Evolutionary conservation across 2,113 vertebrate species (phyloP), one percentile per base, ranked within the genome.

Genomic region (Bucco capensis): DNA sequence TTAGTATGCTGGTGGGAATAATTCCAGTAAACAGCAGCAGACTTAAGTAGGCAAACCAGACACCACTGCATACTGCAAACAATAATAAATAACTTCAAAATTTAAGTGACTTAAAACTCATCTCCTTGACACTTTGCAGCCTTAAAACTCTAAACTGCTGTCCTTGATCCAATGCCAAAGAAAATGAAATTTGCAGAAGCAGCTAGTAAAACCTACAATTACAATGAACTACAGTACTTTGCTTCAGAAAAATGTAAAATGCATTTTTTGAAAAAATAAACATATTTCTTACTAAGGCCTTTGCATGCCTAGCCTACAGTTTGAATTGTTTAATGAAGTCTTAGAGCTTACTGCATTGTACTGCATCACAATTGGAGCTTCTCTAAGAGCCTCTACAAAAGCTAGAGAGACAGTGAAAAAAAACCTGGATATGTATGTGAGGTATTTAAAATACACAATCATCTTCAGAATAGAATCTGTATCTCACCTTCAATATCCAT

Each of bases 401-500:
- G 31, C 35, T 23, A 16, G 6, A 62, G 14, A 47, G 24, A 64
- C 1, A 44, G 23, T 42, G 22, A 54, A 50, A n/a, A 67, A 67
- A 77, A 33, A 19, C 15, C 15, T 13, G 16, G 12, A 10, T 65
- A 6, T 19, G n/a, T 14, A 24, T 0, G 0, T 35, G 10, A 65
- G 24, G 12, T 37, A 78, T 38, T 67, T 62, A 50, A 89, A 79
- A 82, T 22, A 30, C 0, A 0, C 24, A 38, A 3, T 7, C 18
- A 22, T 79, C 47, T 62, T 75, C 78, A 86, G 54, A 92, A 76
- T 5, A 47, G 49, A 60, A 77, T 42, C 44, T 24, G 16, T n/a
- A 93, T 70, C 37, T 94, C 42, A 74, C 60, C 53, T 76, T 35
- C 56, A 93, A 89, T 22, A 58, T 31, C 19, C 71, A 56, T 19